These are phyloP conservation scores for Aleiodes testaceus DNA, from an alignment of 2,888 invertebrate genomes.

Conservation along the genomic window DNA sequence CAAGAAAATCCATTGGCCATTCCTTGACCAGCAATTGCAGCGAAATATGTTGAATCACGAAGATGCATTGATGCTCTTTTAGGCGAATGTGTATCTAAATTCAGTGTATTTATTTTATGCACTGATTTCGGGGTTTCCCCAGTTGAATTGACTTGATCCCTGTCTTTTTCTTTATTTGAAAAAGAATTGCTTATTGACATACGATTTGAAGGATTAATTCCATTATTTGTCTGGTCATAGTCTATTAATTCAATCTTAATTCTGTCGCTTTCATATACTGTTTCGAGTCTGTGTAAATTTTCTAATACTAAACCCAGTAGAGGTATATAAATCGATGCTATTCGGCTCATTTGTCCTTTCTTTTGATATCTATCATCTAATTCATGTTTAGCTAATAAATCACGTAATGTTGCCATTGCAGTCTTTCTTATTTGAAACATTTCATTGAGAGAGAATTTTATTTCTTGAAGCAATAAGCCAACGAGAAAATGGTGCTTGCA, in stretches of 20 bases:
- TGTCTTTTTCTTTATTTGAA: constrained; percentile 75
- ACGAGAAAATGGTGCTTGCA: constrained; percentile 93
- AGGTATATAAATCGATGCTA: constrained; percentile 93
- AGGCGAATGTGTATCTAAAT: constrained; percentile 82
- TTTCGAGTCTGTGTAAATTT: constrained; percentile 83
- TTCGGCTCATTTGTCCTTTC: constrained; percentile 86
- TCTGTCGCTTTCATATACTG: constrained; percentile 67
- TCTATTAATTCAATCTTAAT: constrained; percentile 68
- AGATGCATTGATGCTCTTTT: constrained; percentile 82
- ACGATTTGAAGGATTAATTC: constrained; percentile 67
- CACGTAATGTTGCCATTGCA: constrained; percentile 86
- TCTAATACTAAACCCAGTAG: constrained; percentile 92
- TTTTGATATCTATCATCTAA: constrained; percentile 92
- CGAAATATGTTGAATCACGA: constrained; percentile 83
- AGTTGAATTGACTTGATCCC: constrained; percentile 65
- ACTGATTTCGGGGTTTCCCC: constrained; percentile 66
- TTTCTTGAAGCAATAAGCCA: constrained; percentile 90
- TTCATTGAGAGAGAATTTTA: constrained; percentile 89
- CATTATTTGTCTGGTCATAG: constrained; percentile 57
- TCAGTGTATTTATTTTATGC: constrained; percentile 75
- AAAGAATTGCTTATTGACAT: constrained; percentile 78
- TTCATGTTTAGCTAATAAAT: constrained; percentile 94
- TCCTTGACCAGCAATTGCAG: constrained; percentile 82
- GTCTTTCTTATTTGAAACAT: constrained; percentile 86
- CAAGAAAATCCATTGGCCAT: constrained; percentile 84